Evolutionary conservation across 2,113 vertebrate genomes (phyloP).

Genomic region (Thymallus thymallus): DNA sequence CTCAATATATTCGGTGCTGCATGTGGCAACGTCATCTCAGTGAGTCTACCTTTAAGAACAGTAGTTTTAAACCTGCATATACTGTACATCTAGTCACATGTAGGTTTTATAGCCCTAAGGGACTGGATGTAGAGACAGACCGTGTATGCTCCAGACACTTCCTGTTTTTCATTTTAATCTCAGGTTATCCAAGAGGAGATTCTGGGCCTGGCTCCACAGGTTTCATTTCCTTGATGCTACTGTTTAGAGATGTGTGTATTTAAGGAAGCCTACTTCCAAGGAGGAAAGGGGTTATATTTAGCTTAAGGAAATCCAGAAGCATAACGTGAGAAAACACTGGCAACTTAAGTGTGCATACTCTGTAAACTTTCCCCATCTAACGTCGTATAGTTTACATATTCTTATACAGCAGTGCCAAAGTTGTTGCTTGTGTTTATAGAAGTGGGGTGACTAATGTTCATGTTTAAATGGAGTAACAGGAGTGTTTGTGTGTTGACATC

Average conservation of each 20-base stretch:
- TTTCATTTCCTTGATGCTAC: conserved; percentile 7
- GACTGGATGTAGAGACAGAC: too few relatives aligned
- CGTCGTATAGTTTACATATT: neutral
- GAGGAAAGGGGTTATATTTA: conserved; percentile 67
- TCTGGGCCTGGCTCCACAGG: too few relatives aligned
- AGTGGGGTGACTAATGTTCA: conserved; percentile 27
- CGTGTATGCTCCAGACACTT: neutral
- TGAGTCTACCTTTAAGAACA: too few relatives aligned
- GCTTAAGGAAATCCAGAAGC: conserved; percentile 61
- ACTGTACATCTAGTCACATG: neutral
- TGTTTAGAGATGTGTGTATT: conserved; percentile 44
- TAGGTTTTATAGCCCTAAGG: neutral
- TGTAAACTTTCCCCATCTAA: neutral
- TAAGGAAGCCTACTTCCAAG: conserved; percentile 60
- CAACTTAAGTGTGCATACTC: neutral
- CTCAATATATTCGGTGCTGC: too few relatives aligned
- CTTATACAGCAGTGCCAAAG: neutral
- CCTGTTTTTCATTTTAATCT: neutral
- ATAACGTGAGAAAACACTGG: conserved; percentile 33
- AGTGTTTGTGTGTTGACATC: neutral
- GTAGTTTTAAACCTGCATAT: neutral
- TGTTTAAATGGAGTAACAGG: conserved; percentile 21
- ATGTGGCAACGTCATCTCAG: too few relatives aligned
- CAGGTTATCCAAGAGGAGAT: neutral
- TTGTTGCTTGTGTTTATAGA: neutral